Percentiles rank a stretch among this genome's conserved stretches.
Evolutionary conservation across 2,888 invertebrate species (phyloP).

Genomic region (Stegana nigrithorax): DNA sequence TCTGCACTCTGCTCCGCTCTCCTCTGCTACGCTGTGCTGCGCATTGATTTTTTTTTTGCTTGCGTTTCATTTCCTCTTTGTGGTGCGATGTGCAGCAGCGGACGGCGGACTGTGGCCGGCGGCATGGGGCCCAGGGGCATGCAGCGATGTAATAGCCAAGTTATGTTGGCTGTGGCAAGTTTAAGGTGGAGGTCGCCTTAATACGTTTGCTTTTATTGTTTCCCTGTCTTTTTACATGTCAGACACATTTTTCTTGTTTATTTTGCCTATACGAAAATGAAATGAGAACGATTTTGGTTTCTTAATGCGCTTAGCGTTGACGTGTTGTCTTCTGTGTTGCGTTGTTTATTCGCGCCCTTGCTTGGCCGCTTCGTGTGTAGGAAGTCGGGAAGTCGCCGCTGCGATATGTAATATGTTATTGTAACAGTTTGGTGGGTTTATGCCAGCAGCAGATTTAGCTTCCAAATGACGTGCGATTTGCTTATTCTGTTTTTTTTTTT

Average conservation of each 20-base stretch:
- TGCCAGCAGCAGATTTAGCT: neutral
- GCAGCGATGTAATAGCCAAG: neutral
- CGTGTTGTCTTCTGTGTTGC: neutral
- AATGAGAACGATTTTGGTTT: neutral
- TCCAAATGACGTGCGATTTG: neutral
- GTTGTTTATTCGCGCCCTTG: neutral
- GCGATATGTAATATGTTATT: neutral
- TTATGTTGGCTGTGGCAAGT: neutral
- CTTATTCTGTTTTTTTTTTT: neutral
- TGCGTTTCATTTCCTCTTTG: neutral
- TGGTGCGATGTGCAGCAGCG: neutral
- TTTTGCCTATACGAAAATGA: neutral
- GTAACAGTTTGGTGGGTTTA: neutral
- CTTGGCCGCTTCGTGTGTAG: neutral
- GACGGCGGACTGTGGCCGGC: neutral
- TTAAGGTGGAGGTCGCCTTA: constrained; percentile 3
- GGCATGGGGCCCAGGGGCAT: neutral
- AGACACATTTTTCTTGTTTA: neutral
- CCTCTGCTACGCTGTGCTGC: neutral
- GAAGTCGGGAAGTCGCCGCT: neutral
- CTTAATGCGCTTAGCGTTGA: constrained; percentile 2
- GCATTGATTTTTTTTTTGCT: neutral
- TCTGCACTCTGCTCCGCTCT: neutral
- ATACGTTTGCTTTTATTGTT: neutral
- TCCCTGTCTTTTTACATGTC: no score